Base-by-base conservation (phyloP, 2,888 invertebrate genomes). In the Griposia aprilina region DNA sequence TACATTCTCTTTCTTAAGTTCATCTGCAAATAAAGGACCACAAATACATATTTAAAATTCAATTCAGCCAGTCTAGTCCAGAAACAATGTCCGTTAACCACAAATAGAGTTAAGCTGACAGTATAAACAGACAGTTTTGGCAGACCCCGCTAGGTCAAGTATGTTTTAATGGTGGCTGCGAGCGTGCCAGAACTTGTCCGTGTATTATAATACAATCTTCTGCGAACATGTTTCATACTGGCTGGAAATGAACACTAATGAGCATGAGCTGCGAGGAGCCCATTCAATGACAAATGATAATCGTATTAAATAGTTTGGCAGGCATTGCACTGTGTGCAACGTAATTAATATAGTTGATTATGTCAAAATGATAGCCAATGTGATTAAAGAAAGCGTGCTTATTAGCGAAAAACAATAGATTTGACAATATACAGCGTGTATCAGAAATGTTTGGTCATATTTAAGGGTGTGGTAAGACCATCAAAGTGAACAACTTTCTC, bases 121-220 rank as follows among this genome's bases (percentile, higher is more conserved):
- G 45, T 48, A 69, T 80, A 75, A 80, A 65, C 69, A 41, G 55
- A 72, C 75, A 62, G 59, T 80, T 80, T 84, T 83, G 82, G 83
- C 84, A 80, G 68, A 36, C 74, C 36, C 36, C 60, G 60, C 65
- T 48, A 52, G 71, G 82, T 84, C 84, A 80, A 83, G 84, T 76
- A 80, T 69, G 69, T 80, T 83, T 76, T 80, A 83, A 76, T 80
- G 60, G 76, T 45, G 41, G 26, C 57, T 45, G 30, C 36, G 59
- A 41, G 26, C 55, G 74, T 85, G 85, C 84, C 84, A 85, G 62
- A 82, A 82, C 65, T 83, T 74, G 74, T 74, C 74, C 78, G 48
- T 65, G 52, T 76, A 73, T 71, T 83, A 76, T 72, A 80, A 72
- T 76, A 84, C 72, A 80, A 70, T 84, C 41, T 83, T 76, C 65